Evolutionary conservation across 2,888 invertebrate genomes (phyloP), one percentile per base, ranked within the genome.

Genomic region (Pammene fasciana): DNA sequence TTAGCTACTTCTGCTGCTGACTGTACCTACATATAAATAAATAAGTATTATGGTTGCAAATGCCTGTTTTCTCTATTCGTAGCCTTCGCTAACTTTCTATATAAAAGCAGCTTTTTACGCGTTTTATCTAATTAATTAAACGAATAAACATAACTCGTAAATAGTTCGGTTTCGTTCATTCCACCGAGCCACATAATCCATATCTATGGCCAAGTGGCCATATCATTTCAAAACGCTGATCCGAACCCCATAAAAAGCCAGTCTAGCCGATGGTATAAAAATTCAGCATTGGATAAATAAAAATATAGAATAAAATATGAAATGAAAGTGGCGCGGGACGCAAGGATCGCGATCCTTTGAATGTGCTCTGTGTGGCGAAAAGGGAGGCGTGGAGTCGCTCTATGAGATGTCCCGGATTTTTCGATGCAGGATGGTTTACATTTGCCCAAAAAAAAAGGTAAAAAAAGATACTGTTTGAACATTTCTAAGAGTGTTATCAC

Each of bases 251-350:
- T 88, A 87, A 87, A 86, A 89, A 87, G 75, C 75, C 60, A 60
- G 86, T 87, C 89, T 89, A 86, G 88, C 80, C 86, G 82, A 75
- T 77, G 82, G 83, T 88, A 86, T 90, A 89, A 90, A 90, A 90
- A 90, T 89, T 90, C 85, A 80, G 81, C 79, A 84, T 82, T 76
- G 84, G 83, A 88, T 86, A 90, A 90, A 90, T 90, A 90, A 90
- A 89, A 91, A 87, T 89, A 90, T 90, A 89, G 89, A 89, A 90
- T 89, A 89, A 90, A 89, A 90, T 88, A 91, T 89, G 89, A 86
- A 88, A 89, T 88, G 88, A 88, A 90, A 91, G 91, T 90, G 90
- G 90, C 88, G 86, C 86, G 86, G 88, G 87, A 84, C 87, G 87
- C 86, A 87, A 89, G 89, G 87, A 84, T 88, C 87, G 87, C 86